Conservation (phyloP, 2,113 vertebrate genomes). For the Cyanoramphus novaezelandiae region DNA sequence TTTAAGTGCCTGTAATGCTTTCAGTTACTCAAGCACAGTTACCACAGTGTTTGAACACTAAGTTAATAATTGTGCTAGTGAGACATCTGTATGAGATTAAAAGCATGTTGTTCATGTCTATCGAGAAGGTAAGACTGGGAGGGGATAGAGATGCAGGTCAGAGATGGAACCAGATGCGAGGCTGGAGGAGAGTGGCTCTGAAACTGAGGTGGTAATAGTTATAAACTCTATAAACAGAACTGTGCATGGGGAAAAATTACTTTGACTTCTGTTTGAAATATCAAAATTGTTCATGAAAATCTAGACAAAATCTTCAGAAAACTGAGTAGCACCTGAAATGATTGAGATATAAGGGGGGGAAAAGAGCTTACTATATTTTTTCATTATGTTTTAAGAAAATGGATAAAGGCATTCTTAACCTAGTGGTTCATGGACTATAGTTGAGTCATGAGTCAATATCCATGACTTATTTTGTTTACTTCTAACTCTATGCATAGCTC, state of each 20-base stretch:
- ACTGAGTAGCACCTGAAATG: not conserved
- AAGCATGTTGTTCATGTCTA: not conserved
- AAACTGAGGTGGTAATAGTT: not conserved
- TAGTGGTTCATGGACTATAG: not conserved
- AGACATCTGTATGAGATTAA: not conserved
- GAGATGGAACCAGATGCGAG: not conserved
- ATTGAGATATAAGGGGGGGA: not conserved
- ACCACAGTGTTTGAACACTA: not conserved
- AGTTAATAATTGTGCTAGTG: constrained; percentile 5
- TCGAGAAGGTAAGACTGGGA: not conserved
- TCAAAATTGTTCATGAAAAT: not conserved
- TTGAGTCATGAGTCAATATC: not conserved
- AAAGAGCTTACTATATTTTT: not conserved
- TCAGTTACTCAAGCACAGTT: not conserved
- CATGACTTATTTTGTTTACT: not conserved
- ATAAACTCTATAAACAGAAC: not conserved
- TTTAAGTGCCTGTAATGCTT: not conserved
- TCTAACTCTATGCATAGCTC: not conserved
- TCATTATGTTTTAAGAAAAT: not conserved
- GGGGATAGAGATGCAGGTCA: not conserved
- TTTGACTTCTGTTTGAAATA: not conserved
- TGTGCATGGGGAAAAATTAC: not conserved
- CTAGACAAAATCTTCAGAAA: not conserved
- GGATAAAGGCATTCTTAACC: not conserved
- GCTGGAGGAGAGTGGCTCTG: not conserved